phyloP scores from a whole-genome alignment of 1,140 invertebrate species.

The Pseudobourletiella spinata region DNA sequence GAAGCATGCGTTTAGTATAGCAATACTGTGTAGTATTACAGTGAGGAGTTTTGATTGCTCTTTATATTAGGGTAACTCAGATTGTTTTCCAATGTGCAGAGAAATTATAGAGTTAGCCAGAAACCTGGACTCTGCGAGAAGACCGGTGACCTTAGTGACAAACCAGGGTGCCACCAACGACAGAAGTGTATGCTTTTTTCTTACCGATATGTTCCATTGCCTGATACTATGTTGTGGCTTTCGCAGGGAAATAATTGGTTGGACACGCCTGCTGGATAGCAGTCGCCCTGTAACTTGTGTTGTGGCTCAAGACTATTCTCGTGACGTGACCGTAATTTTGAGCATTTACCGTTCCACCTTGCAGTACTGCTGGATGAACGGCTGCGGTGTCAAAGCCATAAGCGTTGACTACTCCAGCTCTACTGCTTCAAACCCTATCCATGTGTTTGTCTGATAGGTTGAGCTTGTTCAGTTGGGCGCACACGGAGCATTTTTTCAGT shows the following conservation, averaged over 20 bases:
- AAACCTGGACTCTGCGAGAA: slow-evolving; percentile 11
- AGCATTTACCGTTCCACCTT: too few species aligned
- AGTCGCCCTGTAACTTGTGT: slow-evolving; percentile 40
- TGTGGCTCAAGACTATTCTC: slow-evolving; percentile 34
- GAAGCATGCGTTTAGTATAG: too few species aligned
- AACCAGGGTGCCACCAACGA: slow-evolving; percentile 20
- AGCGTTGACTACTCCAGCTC: too few species aligned
- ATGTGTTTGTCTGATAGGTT: too few species aligned
- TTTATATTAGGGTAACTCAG: not conserved
- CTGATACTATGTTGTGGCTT: slow-evolving; percentile 12
- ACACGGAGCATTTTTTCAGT: too few species aligned
- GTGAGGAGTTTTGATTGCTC: too few species aligned
- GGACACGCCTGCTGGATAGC: slow-evolving; percentile 37
- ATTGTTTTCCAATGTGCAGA: not conserved
- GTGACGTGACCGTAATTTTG: slow-evolving; percentile 39
- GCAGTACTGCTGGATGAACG: too few species aligned
- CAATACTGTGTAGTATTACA: too few species aligned
- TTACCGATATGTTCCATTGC: slow-evolving; percentile 1
- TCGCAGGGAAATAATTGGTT: slow-evolving; percentile 37
- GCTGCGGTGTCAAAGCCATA: too few species aligned
- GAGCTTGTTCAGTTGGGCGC: too few species aligned
- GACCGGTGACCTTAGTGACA: slow-evolving; percentile 26
- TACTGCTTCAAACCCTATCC: too few species aligned
- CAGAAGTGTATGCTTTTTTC: slow-evolving; percentile 18
- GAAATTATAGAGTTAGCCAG: slow-evolving; percentile 23